Percentiles rank a stretch among this genome's conserved stretches.
phyloP scores from a whole-genome alignment of 2,888 invertebrate species.

The Schrankia costaestrigalis region DNA sequence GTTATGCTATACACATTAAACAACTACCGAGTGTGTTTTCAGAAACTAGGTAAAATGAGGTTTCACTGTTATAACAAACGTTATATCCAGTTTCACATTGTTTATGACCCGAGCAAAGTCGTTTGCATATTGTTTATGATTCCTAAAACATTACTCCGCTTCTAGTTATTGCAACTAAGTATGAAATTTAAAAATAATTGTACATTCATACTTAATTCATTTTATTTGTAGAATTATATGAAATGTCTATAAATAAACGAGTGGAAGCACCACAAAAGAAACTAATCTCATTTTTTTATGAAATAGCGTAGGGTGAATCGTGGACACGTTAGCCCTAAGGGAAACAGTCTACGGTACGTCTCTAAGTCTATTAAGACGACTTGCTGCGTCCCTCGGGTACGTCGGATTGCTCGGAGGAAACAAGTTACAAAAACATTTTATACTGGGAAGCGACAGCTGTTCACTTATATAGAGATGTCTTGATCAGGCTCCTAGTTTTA shows the following conservation, averaged over 20 bases:
- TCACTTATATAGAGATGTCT: conserved; percentile 55
- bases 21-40: no score
- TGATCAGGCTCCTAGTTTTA: conserved; percentile 31
- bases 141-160: conserved; percentile 44
- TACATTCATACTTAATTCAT: conserved; percentile 27
- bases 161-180: conserved; percentile 45
- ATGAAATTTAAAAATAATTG: conserved; percentile 30
- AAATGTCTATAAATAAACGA: conserved; percentile 43
- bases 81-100: conserved; percentile 40
- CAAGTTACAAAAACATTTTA: conserved; percentile 66
- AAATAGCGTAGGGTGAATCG: conserved; percentile 46
- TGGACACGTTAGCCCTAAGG: conserved; percentile 61
- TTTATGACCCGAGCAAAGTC: conserved; percentile 47
- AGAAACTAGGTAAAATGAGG: conserved; percentile 45
- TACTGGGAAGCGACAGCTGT: conserved; percentile 67
- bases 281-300: conserved; percentile 61
- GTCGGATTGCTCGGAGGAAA: conserved; percentile 49
- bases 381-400: conserved; percentile 57
- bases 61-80: conserved; percentile 38
- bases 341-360: conserved; percentile 62
- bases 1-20: no score
- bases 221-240: conserved; percentile 30
- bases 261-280: conserved; percentile 54
- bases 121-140: conserved; percentile 61
- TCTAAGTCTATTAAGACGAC: conserved; percentile 77